Base-by-base conservation (phyloP, 2,797 vertebrate genomes). In the Aulostomus chinensis region DNA sequence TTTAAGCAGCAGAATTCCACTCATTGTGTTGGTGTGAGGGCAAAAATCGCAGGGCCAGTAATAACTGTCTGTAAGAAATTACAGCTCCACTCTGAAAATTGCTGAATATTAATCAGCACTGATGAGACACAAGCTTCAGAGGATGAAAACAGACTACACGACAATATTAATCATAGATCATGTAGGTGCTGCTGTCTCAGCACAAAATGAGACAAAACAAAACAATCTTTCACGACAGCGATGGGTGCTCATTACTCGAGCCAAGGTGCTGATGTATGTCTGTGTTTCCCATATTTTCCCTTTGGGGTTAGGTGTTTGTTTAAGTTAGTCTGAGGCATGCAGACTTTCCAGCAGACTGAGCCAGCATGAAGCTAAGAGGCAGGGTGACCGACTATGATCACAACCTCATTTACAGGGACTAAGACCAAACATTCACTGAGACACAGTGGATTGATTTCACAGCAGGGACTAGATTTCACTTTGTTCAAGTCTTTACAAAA, bases 291-390 rank as follows among this genome's bases (percentile, higher is more conserved):
- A 67, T 37, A 60, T 59, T 74, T 76, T 73, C 43, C 65, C 58
- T 62, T 47, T 40, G 54, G 57, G 54, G 39, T 61, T 68, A 60
- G 81, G 83, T 83, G 76, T 87, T 90, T 87, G 70, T 82, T 79
- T 83, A 74, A 84, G 68, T 57, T 43, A 37, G 62, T 47, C 43
- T 38, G 49, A 64, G 68, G 53, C 49, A 1, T 76, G 73, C 58
- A 69, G 37, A 82, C 57, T 88, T 87, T 85, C 80, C 83, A 80
- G 65, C 58, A 16, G 32, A 20, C 22, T n/a, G 49, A 69, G 79
- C 80, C 81, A 85, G 64, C 29, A 40, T 54, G 38, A 54, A 71
- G 62, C 47, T 38, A 53, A 57, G 65, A 62, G 28, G 52, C 61
- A 58, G 49, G 17, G 34, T 39, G 56, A 64, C 30, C 10, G 26